Evolutionary conservation across 1,140 invertebrate species (phyloP).

Genomic region (Polyergus mexicanus): DNA sequence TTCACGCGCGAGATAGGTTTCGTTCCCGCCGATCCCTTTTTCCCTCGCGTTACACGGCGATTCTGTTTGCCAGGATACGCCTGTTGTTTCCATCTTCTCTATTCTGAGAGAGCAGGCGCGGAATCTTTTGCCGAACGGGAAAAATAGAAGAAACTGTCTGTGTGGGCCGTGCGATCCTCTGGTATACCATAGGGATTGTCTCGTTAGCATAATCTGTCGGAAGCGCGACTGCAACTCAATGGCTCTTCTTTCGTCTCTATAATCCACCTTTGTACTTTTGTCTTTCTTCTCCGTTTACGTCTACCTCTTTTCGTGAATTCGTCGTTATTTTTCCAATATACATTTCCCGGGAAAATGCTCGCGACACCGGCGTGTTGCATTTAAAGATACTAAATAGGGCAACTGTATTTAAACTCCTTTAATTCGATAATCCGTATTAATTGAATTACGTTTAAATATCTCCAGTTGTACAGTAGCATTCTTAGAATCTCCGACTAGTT

Average conservation of each 20-base stretch:
- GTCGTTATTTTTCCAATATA: conserved; percentile 67
- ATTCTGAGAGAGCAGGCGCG: conserved; percentile 50
- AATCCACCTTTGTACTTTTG: conserved; percentile 50
- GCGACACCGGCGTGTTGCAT: conserved; percentile 35
- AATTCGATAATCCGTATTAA: neutral
- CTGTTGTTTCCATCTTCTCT: neutral
- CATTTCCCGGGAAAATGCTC: conserved; percentile 32
- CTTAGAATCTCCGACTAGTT: neutral
- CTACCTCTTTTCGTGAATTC: conserved; percentile 4
- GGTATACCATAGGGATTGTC: conserved; percentile 73
- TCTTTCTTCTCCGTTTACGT: conserved; percentile 27
- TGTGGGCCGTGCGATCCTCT: conserved; percentile 64
- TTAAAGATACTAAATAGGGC: conserved; percentile 25
- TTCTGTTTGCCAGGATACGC: conserved; percentile 12
- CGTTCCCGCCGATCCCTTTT: neutral
- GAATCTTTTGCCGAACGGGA: conserved; percentile 56
- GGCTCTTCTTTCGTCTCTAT: conserved; percentile 48
- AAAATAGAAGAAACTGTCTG: conserved; percentile 72
- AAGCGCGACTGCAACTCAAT: conserved; percentile 72
- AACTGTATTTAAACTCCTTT: neutral
- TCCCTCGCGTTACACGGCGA: neutral
- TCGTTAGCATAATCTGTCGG: conserved; percentile 82
- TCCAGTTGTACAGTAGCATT: neutral
- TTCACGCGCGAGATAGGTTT: neutral
- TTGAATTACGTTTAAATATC: neutral